These are phyloP conservation scores for Mormyrops boulengeri DNA, from an alignment of 2,797 vertebrate genomes.

Conservation along the genomic window DNA sequence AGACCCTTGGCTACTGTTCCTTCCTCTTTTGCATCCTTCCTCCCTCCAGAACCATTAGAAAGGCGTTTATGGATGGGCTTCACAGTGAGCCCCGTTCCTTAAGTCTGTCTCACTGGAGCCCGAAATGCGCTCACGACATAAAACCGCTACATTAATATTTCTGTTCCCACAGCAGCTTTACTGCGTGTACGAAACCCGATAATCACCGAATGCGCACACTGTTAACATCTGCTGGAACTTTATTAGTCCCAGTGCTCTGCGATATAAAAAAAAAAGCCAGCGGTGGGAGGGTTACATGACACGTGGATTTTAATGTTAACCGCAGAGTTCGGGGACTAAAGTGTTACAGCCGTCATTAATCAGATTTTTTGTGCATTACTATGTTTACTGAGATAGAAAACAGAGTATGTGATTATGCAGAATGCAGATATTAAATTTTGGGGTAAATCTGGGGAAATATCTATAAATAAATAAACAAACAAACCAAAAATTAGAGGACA, in stretches of 20 bases:
- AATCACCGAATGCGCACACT: constrained; percentile 94
- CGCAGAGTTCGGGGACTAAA: constrained; percentile 63
- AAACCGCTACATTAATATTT: constrained; percentile 68
- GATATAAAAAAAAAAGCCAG: constrained; percentile 40
- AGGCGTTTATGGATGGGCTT: constrained; percentile 1
- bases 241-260: constrained; percentile 81
- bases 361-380: background rate
- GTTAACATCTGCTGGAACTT: constrained; percentile 96
- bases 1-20: background rate
- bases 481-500: background rate
- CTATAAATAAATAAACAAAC: background rate
- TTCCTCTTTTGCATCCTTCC: background rate
- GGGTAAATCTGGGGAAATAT: background rate
- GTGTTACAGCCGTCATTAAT: background rate
- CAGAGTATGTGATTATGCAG: background rate
- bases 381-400: background rate
- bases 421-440: background rate
- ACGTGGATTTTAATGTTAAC: constrained; percentile 71
- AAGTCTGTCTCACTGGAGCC: constrained; percentile 71
- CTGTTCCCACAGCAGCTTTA: constrained; percentile 87
- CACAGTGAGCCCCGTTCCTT: constrained; percentile 55
- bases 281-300: constrained; percentile 71
- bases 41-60: constrained; percentile 17
- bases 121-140: constrained; percentile 66
- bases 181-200: constrained; percentile 80